Base-by-base conservation (phyloP, 2,797 vertebrate genomes). In the Myotis daubentonii region DNA sequence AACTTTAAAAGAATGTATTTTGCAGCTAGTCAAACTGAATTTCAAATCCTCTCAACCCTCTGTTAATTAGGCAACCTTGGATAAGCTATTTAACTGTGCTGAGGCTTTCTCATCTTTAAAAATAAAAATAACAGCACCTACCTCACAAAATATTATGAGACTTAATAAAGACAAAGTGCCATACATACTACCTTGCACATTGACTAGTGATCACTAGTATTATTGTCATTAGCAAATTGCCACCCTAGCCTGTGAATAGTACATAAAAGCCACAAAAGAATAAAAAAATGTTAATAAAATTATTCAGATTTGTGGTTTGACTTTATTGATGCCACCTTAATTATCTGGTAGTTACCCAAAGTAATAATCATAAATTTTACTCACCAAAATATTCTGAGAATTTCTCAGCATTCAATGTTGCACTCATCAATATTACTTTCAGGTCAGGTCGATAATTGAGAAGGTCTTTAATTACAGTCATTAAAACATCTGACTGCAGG, bases 361-460 rank as follows among this genome's bases (percentile, higher is more conserved):
- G 16, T 25, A 93, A 79, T 49, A 66, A 87, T 22, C 23, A 62
- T 62, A 98, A 96, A 71, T 20, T 95, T 78, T 95, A 98, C 98
- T 94, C 97, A 99, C 99, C 99, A 97, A 99, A 99, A 97, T 99
- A 99, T 83, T 98, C 98, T 0, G 99, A 99, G 97, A 99, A 99
- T 97, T 99, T 99, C 91, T 99, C 99, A 0, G 99, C 99, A 11
- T 99, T 99, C 96, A 99, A 97, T 4, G 99, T 99, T 75, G 99
- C 99, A 68, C 99, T 99, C 99, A 99, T 99, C 28, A 99, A 98
- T 96, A 99, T 98, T 55, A 99, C 97, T 96, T 99, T 99, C 82
- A 99, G 98, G 96, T 99, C 99, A 9, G 98, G 97, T 79, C 99
- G 98, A 82, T 97, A 53, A 22, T 65, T 97, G 74, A 99, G 98